Evolutionary conservation across 2,797 vertebrate genomes (phyloP).

Genomic region (Erithacus rubecula): DNA sequence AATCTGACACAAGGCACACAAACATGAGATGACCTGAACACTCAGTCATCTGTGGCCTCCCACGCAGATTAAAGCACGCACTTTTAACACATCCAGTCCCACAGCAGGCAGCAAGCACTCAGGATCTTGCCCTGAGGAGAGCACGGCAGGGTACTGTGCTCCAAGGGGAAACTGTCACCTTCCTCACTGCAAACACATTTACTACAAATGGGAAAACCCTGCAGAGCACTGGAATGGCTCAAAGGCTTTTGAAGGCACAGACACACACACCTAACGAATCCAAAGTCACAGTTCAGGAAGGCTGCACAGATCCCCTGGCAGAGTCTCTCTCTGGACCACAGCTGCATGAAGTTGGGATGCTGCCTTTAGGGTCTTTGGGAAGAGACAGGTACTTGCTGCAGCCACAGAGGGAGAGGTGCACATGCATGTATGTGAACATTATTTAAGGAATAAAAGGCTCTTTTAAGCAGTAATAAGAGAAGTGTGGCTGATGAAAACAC

Average conservation of each 20-base stretch:
- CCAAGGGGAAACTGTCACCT: background rate
- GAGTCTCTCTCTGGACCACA: background rate
- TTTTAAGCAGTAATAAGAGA: background rate
- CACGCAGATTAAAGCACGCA: background rate
- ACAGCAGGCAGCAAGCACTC: background rate
- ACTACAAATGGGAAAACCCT: background rate
- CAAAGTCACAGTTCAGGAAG: background rate
- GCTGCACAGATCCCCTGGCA: background rate
- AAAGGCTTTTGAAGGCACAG: background rate
- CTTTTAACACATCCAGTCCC: background rate
- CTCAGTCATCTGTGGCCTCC: background rate
- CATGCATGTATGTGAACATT: background rate
- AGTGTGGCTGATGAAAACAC: background rate
- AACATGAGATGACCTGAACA: background rate
- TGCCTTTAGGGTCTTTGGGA: background rate
- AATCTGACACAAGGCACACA: background rate
- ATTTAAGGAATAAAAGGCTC: background rate
- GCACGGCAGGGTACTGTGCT: rapidly evolving
- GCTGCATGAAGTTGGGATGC: background rate
- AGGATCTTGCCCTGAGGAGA: background rate
- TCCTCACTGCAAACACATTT: background rate
- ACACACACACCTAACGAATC: background rate
- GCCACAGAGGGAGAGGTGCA: background rate
- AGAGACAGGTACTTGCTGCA: background rate
- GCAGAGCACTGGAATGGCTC: background rate